Base-by-base conservation (phyloP, 2,888 invertebrate genomes). In the Epistrophe eligans region DNA sequence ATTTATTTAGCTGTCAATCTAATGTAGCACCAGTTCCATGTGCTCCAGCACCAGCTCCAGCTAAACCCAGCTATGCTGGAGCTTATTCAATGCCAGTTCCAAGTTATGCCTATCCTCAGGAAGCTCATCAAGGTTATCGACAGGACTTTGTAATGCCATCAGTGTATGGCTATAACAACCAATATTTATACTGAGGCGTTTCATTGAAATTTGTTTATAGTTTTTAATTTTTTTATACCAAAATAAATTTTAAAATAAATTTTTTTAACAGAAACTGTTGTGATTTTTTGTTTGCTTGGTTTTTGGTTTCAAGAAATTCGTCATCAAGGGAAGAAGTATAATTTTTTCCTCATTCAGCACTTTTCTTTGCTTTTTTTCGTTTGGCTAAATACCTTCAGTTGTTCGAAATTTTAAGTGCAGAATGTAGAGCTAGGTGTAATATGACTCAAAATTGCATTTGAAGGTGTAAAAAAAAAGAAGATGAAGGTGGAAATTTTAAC, bases 1-100 rank as follows among this genome's bases (percentile, higher is more conserved):
- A 90, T 38, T 79, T 91, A 77, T 90, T 91, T 88, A 90, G 91
- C 88, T 91, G 91, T 84, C 90, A 91, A 83, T 90, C 91, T 52
- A 90, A 89, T 67, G 72, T 92, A 60, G 90, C 90, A 8, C 90
- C 91, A 79, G 91, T 91, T 13, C 90, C 91, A 11, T 48, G 48
- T 48, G 83, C 89, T 43, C 62, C 62, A 43, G 40, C 62, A 19
- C 90, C 38, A 19, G 60, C 60, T 15, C 60, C 60, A 40, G 38
- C 60, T 0, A 50, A 40, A n/a, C 19, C 55, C 11, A 55, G 55
- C 8, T 70, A 70, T n/a, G 55, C 70, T n/a, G 70, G 70, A 55
- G 70, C 70, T 19, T 67, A 67, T 24, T 67, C 67, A 0, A 38
- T 38, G 9, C 67, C 38, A 52, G 67, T 91, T 50, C 90, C 91